Percentiles rank a stretch among this genome's conserved stretches.
phyloP scores from a whole-genome alignment of 2,797 vertebrate genomes.

The Channallabes apus region DNA sequence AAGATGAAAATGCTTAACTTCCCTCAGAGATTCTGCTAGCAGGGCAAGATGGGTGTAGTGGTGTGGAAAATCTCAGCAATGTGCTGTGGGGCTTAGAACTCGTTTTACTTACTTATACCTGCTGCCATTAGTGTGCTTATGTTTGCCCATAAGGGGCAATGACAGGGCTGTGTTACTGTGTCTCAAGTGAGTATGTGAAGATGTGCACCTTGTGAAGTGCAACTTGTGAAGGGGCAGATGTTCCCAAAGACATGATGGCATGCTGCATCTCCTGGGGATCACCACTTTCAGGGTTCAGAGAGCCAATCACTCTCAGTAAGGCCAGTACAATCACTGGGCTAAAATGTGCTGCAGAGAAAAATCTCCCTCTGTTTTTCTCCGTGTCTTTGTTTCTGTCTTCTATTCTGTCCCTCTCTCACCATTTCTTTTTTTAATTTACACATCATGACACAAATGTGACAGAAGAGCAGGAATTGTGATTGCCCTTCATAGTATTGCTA shows the following conservation, averaged over 20 bases:
- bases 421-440: neutral
- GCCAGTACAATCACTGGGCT: conserved; percentile 23
- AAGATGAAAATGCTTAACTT: neutral
- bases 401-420: too few relatives aligned
- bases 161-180: neutral
- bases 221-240: conserved; percentile 31
- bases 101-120: conserved; percentile 22
- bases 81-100: conserved; percentile 21
- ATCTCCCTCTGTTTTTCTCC: neutral
- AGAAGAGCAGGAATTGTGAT: neutral
- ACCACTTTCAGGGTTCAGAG: conserved; percentile 31
- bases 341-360: neutral
- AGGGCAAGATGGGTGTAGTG: neutral
- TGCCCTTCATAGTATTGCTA: neutral
- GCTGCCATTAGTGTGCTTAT: conserved; percentile 20
- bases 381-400: neutral
- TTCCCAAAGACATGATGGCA: conserved; percentile 26
- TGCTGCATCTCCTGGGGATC: conserved; percentile 24
- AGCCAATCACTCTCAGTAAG: conserved; percentile 13
- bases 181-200: neutral
- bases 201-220: neutral
- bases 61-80: conserved; percentile 33
- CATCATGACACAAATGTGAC: neutral
- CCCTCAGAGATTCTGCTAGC: neutral
- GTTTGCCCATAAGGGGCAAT: neutral